A percentile compares a stretch with the other conserved stretches of the same genome.
Evolutionary conservation across 2,888 invertebrate genomes (phyloP).

Genomic region (Coenonympha glycerion): DNA sequence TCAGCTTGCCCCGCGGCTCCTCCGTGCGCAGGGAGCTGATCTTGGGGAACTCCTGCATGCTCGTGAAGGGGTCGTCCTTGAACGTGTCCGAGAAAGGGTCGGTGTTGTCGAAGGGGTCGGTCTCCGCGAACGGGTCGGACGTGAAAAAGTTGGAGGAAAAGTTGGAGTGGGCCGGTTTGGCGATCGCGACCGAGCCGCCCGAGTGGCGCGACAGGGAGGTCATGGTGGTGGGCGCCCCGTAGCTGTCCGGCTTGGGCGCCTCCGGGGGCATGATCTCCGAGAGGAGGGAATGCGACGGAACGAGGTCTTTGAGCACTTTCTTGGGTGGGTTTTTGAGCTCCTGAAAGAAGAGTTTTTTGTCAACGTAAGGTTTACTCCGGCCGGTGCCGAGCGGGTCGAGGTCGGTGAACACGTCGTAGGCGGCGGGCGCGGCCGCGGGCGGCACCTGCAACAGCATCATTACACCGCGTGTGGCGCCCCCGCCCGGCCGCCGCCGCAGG

Average conservation of each 20-base stretch:
- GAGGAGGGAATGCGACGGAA: conserved; percentile 63
- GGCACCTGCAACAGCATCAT: conserved; percentile 64
- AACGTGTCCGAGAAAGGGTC: conserved; percentile 80
- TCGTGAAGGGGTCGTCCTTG: conserved; percentile 78
- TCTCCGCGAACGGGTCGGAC: conserved; percentile 79
- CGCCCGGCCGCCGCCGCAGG: too few species aligned
- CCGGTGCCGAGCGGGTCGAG: conserved; percentile 95
- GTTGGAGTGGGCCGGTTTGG: conserved; percentile 43
- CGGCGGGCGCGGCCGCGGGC: conserved; percentile 52
- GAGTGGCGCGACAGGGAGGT: conserved; percentile 68
- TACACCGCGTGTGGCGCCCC: conserved; percentile 17
- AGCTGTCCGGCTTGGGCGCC: conserved; percentile 45
- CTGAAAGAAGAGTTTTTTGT: conserved; percentile 97
- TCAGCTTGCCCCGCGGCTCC: conserved; percentile 43
- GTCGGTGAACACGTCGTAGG: conserved; percentile 93
- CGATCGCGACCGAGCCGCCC: conserved; percentile 68
- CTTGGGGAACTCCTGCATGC: conserved; percentile 60
- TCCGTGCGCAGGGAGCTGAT: conserved; percentile 42
- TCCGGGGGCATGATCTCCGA: conserved; percentile 51
- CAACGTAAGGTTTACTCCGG: conserved; percentile 92
- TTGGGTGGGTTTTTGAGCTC: conserved; percentile 96
- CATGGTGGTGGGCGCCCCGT: conserved; percentile 65
- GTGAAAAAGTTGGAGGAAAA: conserved; percentile 58
- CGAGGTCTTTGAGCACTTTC: conserved; percentile 92
- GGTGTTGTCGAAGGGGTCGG: conserved; percentile 83